A percentile compares a stretch with the other conserved stretches of the same genome.
These are phyloP conservation scores for Drosophila ezoana DNA, from an alignment of 2,888 invertebrate genomes.

Conservation along the genomic window DNA sequence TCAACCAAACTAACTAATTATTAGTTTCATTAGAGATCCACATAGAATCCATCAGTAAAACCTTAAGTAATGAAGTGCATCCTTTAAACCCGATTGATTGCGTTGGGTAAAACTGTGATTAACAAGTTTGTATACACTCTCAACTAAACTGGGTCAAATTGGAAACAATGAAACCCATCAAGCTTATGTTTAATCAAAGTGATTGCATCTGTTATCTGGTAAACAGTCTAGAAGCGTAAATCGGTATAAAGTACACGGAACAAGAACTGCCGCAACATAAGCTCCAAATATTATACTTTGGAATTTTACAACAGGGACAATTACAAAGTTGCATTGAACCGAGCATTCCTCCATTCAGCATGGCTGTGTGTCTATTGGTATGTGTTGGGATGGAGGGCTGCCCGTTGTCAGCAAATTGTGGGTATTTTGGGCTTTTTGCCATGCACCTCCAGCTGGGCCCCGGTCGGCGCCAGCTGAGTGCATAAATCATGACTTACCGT, in stretches of 20 bases:
- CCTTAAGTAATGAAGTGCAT: no score
- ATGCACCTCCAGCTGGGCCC: conserved; percentile 37
- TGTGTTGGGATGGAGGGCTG: conserved; percentile 8
- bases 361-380: conserved; percentile 7
- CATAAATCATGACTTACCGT: conserved; percentile 87
- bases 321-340: conserved; percentile 56
- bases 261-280: conserved; percentile 1
- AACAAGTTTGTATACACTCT: no score
- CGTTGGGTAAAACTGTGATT: no score
- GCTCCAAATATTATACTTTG: conserved; percentile 17
- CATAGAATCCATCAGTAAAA: no score
- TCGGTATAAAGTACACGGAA: conserved; percentile 48
- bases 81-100: no score
- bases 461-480: conserved; percentile 45
- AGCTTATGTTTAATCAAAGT: conserved; percentile 14
- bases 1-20: no score
- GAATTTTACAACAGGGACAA: conserved; percentile 48
- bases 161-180: no score
- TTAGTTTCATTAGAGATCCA: no score
- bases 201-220: conserved; percentile 29
- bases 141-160: no score
- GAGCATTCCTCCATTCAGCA: conserved; percentile 3
- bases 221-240: conserved; percentile 47
- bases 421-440: conserved; percentile 60
- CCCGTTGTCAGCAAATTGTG: conserved; percentile 66